Evolutionary conservation across 1,140 invertebrate species (phyloP), one percentile per base, ranked within the genome.

Genomic region (Solenopsis invicta): DNA sequence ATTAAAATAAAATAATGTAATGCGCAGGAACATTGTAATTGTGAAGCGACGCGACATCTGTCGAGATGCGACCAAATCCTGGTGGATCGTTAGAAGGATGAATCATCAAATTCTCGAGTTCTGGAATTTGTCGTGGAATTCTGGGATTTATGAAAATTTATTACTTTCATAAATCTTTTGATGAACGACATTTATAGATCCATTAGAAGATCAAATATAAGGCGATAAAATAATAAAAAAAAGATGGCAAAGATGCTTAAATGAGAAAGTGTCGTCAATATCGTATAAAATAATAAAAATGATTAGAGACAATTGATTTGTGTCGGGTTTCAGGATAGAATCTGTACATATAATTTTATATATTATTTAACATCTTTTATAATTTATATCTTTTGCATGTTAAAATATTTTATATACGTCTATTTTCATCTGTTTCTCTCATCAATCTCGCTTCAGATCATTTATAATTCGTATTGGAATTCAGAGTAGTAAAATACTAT

Each of bases 31-130:
- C 0, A 45, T 67, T 48, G 41, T 9, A 69, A 48, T 24, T 1
- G 4, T 69, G 37, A 69, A 48, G n/a, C 12, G 41, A 69, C n/a
- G 66, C 41, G 12, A 48, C 66, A 69, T 69, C 66, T 69, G 66
- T 69, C 12, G 66, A 48, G 66, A 45, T 2, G 18, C 10, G 8
- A n/a, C 2, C 12, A 41, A 24, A 24, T 69, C 1, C n/a, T 4
- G 12, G 4, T 4, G 8, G 18, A 61, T 61, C 24, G 3, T 41
- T 41, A 41, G 56, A n/a, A 59, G 21, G 9, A n/a, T 59, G 21
- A 59, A 10, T 59, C n/a, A 59, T 59, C 21, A 59, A 52, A 52
- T 52, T 4, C 50, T 13, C 13, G 50, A 52, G 29, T 0, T 52
- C 3, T 59, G 4, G 1, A 12, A 18, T 29, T n/a, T n/a, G n/a